Conservation (phyloP, 1,140 invertebrate genomes). For the Asbolus verrucosus region DNA sequence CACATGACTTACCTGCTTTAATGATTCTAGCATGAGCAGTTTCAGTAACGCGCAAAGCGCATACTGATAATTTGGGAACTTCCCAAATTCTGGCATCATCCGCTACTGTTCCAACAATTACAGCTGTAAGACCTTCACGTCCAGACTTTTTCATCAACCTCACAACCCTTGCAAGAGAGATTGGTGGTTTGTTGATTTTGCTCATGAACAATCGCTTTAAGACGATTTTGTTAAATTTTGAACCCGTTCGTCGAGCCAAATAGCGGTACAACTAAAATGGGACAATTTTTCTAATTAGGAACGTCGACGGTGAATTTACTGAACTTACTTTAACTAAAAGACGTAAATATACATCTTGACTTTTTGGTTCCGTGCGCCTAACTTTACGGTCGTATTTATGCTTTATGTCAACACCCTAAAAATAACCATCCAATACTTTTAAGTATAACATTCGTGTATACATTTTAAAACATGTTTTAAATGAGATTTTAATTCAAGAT, state of each 20-base stretch:
- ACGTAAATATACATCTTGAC: constrained; percentile 97
- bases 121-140: constrained; percentile 89
- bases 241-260: constrained; percentile 91
- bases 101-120: constrained; percentile 95
- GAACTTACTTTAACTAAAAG: constrained; percentile 93
- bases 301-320: too few relatives aligned
- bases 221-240: constrained; percentile 98
- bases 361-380: constrained; percentile 93
- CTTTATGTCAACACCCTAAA: constrained; percentile 98
- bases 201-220: constrained; percentile 98
- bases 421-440: constrained; percentile 62
- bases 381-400: constrained; percentile 99
- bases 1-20: constrained; percentile 78
- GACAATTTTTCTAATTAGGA: too few relatives aligned
- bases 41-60: constrained; percentile 93
- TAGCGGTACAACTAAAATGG: constrained; percentile 93
- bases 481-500: constrained; percentile 47
- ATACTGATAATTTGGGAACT: constrained; percentile 93
- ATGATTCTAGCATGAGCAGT: constrained; percentile 95
- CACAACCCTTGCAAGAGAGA: constrained; percentile 89
- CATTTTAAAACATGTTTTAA: too few relatives aligned
- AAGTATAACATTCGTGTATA: too few relatives aligned
- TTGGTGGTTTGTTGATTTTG: constrained; percentile 91
- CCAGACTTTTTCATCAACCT: constrained; percentile 89
- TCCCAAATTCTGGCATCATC: constrained; percentile 94